Evolutionary conservation across 2,888 invertebrate species (phyloP).

Genomic region (Drosophila mulleri): DNA sequence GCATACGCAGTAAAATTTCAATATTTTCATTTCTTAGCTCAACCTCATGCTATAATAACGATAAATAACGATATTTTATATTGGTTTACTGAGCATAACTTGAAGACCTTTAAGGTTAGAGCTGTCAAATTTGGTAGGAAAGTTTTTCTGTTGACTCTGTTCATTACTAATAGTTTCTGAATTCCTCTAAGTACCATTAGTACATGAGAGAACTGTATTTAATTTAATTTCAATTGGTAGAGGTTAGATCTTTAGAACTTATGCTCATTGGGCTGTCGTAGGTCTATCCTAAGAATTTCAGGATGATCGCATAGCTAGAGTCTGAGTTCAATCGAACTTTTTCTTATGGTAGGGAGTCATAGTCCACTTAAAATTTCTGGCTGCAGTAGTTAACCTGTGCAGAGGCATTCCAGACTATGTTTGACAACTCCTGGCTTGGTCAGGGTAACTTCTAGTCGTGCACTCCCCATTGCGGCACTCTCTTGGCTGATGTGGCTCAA

Average conservation of each 20-base stretch:
- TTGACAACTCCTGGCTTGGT: neutral
- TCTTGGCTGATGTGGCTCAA: conserved; percentile 23
- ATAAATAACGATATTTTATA: neutral
- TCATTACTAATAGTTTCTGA: too few relatives aligned
- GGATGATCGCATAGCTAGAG: neutral
- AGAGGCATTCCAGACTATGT: too few relatives aligned
- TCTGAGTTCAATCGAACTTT: neutral
- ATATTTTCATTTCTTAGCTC: neutral
- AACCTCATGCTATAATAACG: neutral
- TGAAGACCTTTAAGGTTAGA: too few relatives aligned
- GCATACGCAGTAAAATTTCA: too few relatives aligned
- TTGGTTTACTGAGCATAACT: neutral
- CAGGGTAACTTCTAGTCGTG: neutral
- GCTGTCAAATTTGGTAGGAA: neutral
- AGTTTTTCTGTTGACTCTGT: neutral
- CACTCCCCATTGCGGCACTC: neutral
- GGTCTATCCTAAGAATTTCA: neutral
- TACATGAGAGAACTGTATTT: fast-evolving
- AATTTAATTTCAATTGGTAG: neutral
- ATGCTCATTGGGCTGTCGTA: neutral
- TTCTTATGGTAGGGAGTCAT: neutral
- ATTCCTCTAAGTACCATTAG: too few relatives aligned
- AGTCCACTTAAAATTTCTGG: too few relatives aligned
- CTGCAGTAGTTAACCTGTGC: too few relatives aligned
- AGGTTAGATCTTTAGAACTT: neutral